phyloP scores from a whole-genome alignment of 2,888 invertebrate genomes.

The Watsonalla binaria region DNA sequence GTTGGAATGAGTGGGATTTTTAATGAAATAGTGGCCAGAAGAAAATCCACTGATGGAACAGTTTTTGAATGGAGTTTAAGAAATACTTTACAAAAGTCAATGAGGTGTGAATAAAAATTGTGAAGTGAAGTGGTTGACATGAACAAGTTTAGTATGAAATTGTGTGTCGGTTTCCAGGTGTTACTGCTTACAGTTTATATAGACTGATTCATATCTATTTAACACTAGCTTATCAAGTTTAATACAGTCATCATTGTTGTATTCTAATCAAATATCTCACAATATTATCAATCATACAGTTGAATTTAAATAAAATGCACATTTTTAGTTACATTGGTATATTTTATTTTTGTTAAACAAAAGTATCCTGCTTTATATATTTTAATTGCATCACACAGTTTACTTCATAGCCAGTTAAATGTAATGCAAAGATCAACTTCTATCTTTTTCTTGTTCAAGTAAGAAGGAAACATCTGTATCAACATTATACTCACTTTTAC shows the following conservation, averaged over 20 bases:
- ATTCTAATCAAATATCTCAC: neutral
- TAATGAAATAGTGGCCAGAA: neutral
- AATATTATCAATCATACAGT: neutral
- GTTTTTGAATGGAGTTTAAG: conserved; percentile 1
- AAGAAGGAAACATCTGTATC: conserved; percentile 81
- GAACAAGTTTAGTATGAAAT: neutral
- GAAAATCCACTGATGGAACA: neutral
- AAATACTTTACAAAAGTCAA: neutral
- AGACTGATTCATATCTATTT: no score
- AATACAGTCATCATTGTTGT: neutral
- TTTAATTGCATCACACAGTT: no score
- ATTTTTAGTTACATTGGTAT: neutral
- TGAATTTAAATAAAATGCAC: neutral
- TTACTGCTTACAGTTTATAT: neutral
- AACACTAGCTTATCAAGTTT: no score
- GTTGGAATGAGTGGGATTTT: neutral
- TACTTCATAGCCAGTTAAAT: neutral
- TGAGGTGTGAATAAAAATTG: neutral
- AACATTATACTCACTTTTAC: conserved; percentile 72
- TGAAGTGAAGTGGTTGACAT: neutral
- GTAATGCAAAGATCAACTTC: neutral
- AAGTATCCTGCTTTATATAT: no score
- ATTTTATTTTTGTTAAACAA: no score
- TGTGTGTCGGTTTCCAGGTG: neutral
- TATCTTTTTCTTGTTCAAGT: conserved; percentile 9